Conservation (phyloP, 1,140 invertebrate species). For the Lepidostoma basale region DNA sequence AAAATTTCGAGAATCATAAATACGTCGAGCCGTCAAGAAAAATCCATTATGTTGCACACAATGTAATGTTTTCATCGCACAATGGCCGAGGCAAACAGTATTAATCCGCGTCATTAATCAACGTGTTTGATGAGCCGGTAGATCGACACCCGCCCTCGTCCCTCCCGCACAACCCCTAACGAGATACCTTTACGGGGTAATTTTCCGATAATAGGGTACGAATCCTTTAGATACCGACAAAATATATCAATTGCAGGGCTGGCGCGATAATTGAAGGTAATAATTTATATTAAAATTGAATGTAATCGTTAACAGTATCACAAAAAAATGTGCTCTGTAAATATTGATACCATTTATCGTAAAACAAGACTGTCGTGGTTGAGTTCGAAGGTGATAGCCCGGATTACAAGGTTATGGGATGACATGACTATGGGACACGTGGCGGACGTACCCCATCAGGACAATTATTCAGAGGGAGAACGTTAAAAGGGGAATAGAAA, state of each 20-base stretch:
- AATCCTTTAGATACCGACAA: conserved; percentile 20
- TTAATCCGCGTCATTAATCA: conserved; percentile 32
- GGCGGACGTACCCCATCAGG: background rate
- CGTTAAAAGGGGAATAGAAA: background rate
- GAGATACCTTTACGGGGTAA: conserved; percentile 32
- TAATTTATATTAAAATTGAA: too few species aligned
- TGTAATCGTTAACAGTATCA: too few species aligned
- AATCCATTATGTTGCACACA: conserved; percentile 14
- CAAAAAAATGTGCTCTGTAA: too few species aligned
- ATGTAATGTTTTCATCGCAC: conserved; percentile 4
- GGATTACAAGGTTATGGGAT: background rate
- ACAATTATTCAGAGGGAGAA: background rate
- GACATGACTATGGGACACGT: background rate
- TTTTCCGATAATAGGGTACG: conserved; percentile 37
- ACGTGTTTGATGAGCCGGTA: conserved; percentile 25
- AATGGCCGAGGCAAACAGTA: conserved; percentile 13
- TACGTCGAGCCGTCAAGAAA: background rate
- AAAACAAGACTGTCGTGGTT: background rate
- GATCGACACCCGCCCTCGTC: conserved; percentile 7
- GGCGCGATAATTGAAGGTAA: background rate
- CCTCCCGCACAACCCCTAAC: conserved; percentile 2
- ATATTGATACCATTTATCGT: background rate
- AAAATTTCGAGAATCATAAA: too few species aligned
- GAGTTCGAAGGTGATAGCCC: background rate
- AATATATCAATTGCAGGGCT: conserved; percentile 1